Percentiles rank a stretch among this genome's conserved stretches.
Evolutionary conservation across 1,140 invertebrate species (phyloP).

Genomic region (Diachasma alloeum): DNA sequence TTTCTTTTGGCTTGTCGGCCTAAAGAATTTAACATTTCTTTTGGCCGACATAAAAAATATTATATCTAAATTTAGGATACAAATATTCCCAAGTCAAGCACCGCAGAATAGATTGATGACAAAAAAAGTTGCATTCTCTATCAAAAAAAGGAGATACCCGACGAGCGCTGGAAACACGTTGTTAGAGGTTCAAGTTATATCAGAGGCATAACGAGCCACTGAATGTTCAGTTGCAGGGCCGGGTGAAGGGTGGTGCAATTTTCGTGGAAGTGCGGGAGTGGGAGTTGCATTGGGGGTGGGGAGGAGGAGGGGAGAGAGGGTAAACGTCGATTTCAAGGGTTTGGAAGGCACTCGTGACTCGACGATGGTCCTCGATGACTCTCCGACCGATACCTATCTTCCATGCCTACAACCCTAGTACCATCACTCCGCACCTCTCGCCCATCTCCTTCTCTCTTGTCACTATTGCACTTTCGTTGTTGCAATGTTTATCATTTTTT

Average conservation of each 20-base stretch:
- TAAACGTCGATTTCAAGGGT: slow-evolving; percentile 5
- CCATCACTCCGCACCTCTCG: background rate
- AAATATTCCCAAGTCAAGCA: too few species aligned
- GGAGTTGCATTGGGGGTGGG: background rate
- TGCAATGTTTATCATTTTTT: slow-evolving; percentile 2
- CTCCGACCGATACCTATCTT: background rate
- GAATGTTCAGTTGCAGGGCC: background rate
- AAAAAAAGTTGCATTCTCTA: too few species aligned
- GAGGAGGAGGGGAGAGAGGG: background rate
- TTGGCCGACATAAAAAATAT: too few species aligned
- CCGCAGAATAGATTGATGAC: too few species aligned
- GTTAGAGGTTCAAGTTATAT: background rate
- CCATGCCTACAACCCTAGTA: background rate
- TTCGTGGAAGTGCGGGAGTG: background rate
- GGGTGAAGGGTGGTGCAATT: background rate
- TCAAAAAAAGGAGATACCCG: background rate
- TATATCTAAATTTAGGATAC: too few species aligned
- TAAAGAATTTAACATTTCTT: too few species aligned
- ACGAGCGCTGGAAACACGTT: background rate
- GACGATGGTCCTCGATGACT: background rate
- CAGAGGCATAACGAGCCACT: background rate
- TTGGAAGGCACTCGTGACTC: background rate
- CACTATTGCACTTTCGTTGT: background rate
- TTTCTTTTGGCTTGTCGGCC: too few species aligned
- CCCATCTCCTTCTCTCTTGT: background rate